phyloP scores from a whole-genome alignment of 2,113 vertebrate species.

The Tympanuchus pallidicinctus region DNA sequence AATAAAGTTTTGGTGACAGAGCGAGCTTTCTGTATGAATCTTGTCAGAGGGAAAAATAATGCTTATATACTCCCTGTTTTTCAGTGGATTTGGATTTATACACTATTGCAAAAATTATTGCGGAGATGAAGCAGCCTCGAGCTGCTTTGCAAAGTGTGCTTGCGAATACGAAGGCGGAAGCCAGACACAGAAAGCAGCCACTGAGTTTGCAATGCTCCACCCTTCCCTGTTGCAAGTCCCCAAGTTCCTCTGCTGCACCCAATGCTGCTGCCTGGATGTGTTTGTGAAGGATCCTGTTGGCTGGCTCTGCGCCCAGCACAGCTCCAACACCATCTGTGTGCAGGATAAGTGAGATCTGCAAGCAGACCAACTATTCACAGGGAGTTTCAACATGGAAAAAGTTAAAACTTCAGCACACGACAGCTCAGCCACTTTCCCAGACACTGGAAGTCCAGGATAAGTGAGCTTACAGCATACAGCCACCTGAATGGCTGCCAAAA shows the following conservation, averaged over 20 bases:
- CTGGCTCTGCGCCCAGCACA: accelerated
- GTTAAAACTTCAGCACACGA: neutral
- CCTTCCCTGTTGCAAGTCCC: neutral
- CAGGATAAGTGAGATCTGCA: accelerated
- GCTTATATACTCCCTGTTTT: neutral
- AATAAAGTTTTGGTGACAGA: neutral
- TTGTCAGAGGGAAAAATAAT: neutral
- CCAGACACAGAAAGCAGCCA: neutral
- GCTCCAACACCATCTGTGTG: neutral
- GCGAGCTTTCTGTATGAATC: accelerated
- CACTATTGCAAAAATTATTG: accelerated
- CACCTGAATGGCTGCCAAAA: neutral
- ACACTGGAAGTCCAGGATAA: neutral
- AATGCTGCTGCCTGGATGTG: accelerated
- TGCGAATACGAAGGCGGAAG: neutral
- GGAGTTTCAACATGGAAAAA: neutral
- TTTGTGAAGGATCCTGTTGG: neutral
- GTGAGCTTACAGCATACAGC: neutral
- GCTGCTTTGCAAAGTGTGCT: neutral
- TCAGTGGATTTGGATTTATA: neutral
- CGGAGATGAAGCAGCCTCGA: neutral
- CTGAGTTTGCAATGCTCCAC: neutral
- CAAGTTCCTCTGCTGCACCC: neutral
- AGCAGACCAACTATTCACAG: neutral
- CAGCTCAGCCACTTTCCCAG: neutral